Percentiles rank a stretch among this genome's conserved stretches.
These are phyloP conservation scores for Meteorus sp. DNA, from an alignment of 1,140 invertebrate genomes.

Conservation along the genomic window DNA sequence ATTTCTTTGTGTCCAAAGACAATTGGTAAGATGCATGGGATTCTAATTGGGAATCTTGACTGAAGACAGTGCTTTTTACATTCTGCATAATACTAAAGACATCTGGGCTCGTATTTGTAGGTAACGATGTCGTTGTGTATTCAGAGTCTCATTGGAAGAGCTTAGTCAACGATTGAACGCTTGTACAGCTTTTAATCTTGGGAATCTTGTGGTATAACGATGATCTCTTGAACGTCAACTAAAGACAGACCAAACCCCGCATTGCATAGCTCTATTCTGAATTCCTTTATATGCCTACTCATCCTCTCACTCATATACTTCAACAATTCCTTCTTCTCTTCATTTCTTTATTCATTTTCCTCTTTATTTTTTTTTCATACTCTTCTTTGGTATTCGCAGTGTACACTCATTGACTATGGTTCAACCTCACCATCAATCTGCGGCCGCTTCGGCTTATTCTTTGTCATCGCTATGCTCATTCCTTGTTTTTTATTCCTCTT, in stretches of 20 bases:
- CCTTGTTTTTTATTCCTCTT: slow-evolving; percentile 1
- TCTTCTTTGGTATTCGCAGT: too few relatives aligned
- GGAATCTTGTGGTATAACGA: slow-evolving; percentile 34
- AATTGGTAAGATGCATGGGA: not conserved
- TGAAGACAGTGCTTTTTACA: slow-evolving; percentile 35
- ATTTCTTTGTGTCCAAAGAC: too few relatives aligned
- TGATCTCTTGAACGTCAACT: too few relatives aligned
- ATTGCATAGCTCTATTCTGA: too few relatives aligned
- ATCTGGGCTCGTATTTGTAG: slow-evolving; percentile 26
- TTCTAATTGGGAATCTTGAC: not conserved
- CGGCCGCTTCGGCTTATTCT: slow-evolving; percentile 10
- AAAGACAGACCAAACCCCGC: slow-evolving; percentile 23
- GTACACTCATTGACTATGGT: too few relatives aligned
- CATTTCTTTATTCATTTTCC: too few relatives aligned
- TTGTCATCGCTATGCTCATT: slow-evolving; percentile 9
- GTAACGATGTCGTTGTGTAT: slow-evolving; percentile 34
- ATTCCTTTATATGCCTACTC: too few relatives aligned
- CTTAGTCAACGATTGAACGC: slow-evolving; percentile 1
- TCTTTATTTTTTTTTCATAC: too few relatives aligned
- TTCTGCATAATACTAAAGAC: slow-evolving; percentile 33
- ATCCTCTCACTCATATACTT: too few relatives aligned
- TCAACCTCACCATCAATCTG: too few relatives aligned
- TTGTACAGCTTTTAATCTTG: slow-evolving; percentile 36
- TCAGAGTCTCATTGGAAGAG: slow-evolving; percentile 28
- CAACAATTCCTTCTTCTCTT: too few relatives aligned